Percentiles rank a stretch among this genome's conserved stretches.
Conservation (phyloP, 2,888 invertebrate species). For the Oligia strigilis region DNA sequence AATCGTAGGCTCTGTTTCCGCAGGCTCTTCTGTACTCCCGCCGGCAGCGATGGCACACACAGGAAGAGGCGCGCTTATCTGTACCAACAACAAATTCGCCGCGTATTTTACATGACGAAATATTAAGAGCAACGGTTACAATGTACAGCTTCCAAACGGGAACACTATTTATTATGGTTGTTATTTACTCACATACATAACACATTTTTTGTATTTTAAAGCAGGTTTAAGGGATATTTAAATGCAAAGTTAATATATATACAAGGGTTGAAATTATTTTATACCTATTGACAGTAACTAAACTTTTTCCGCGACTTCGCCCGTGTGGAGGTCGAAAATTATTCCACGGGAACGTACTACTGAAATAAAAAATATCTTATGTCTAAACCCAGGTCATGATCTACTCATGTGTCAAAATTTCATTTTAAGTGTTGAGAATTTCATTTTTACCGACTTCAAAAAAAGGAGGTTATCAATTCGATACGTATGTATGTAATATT, state of each 20-base stretch:
- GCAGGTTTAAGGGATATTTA: background rate
- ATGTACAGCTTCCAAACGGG: constrained; percentile 40
- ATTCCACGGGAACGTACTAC: no score
- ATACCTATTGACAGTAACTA: background rate
- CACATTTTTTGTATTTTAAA: background rate
- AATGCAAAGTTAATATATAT: background rate
- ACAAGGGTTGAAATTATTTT: background rate
- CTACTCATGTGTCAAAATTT: no score
- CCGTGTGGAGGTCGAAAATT: no score
- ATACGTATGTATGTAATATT: no score
- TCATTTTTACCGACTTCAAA: no score
- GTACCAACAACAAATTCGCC: constrained; percentile 68
- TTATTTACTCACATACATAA: constrained; percentile 17
- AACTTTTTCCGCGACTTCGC: no score
- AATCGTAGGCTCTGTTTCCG: background rate
- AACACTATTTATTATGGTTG: constrained; percentile 47
- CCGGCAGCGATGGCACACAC: constrained; percentile 59
- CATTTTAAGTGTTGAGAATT: no score
- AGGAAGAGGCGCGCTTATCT: constrained; percentile 69
- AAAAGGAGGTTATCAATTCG: no score
- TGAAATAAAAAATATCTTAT: no score
- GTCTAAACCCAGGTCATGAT: no score
- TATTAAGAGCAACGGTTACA: constrained; percentile 65
- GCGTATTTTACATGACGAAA: constrained; percentile 69
- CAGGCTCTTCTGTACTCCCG: constrained; percentile 36